A percentile compares a stretch with the other conserved stretches of the same genome.
phyloP scores from a whole-genome alignment of 2,888 invertebrate species.

The Aleiodes alternator region DNA sequence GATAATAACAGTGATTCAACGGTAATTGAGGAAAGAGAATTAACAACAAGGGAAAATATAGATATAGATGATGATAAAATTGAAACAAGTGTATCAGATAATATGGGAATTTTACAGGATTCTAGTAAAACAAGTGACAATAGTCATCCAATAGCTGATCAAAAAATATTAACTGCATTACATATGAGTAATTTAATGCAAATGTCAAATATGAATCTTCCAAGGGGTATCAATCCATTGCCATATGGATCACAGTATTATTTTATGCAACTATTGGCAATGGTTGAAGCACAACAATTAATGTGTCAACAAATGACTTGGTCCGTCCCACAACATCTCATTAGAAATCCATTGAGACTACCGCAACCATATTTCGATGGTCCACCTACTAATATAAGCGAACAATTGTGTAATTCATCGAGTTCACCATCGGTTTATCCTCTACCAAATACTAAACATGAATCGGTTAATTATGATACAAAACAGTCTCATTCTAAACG shows the following conservation, averaged over 20 bases:
- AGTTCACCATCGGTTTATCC: constrained; percentile 66
- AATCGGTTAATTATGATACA: constrained; percentile 63
- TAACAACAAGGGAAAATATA: constrained; percentile 51
- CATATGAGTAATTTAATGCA: constrained; percentile 75
- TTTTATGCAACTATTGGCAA: constrained; percentile 71
- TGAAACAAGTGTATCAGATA: constrained; percentile 62
- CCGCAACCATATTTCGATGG: constrained; percentile 66
- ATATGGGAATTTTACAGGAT: constrained; percentile 70
- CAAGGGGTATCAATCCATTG: constrained; percentile 59
- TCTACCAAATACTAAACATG: constrained; percentile 67
- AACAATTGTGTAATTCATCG: constrained; percentile 68
- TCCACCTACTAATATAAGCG: constrained; percentile 63
- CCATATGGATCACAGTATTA: constrained; percentile 59
- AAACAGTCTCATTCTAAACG: constrained; percentile 72
- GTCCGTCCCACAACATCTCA: constrained; percentile 68
- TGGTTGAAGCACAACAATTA: constrained; percentile 60
- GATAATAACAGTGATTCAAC: constrained; percentile 57
- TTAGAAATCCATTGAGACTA: constrained; percentile 64
- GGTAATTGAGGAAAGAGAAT: constrained; percentile 54
- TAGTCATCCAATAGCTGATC: constrained; percentile 68
- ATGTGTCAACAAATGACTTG: constrained; percentile 73
- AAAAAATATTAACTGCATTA: constrained; percentile 73
- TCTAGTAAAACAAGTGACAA: constrained; percentile 64
- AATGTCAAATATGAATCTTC: constrained; percentile 68
- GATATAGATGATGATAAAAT: constrained; percentile 64